Evolutionary conservation across 2,113 vertebrate species (phyloP), one percentile per base, ranked within the genome.

Genomic region (Pseudopodoces humilis): DNA sequence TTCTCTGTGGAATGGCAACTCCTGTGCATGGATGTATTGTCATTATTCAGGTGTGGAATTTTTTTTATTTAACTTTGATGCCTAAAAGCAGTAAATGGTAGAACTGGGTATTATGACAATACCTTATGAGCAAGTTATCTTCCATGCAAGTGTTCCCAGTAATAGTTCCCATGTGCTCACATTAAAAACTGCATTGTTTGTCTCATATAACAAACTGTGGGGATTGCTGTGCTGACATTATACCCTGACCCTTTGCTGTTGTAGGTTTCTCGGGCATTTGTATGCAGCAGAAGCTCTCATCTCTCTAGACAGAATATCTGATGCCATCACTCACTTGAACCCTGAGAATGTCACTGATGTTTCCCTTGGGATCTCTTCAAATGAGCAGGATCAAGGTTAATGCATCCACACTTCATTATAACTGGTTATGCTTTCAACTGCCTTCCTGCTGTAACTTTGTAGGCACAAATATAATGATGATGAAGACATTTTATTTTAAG

Each of bases 221-320:
- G 53, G 20, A 22, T 71, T 12, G 30, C 85, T 70, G 31, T 2
- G 14, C 83, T 97, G 83, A 74, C 63, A 35, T 91, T 90, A 18
- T 74, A 31, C 81, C 79, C 63, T 69, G 55, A 83, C n/a, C 44
- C 76, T 95, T 89, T 96, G 60, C 92, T 81, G 25, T 95, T 96
- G 55, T 90, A 99, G 99, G 97, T 99, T 99, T 97, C 98, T 99
- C 19, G 99, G 99, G 80, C 99, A 99, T 97, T 98, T 99, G 63
- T 99, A 99, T 43, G 99, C 99, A 33, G 99, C 99, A 86, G 99
- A 99, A 97, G 99, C 99, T 62, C 99, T 99, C 94, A 99, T 99
- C 97, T 99, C 99, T 94, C 95, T 99, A 95, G 99, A 99, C 98
- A 98, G 99, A 96, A 99, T 99, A 97, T 99, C 99, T 33, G 99